Base-by-base conservation (phyloP, 2,113 vertebrate species). In the Ictidomys tridecemlineatus region DNA sequence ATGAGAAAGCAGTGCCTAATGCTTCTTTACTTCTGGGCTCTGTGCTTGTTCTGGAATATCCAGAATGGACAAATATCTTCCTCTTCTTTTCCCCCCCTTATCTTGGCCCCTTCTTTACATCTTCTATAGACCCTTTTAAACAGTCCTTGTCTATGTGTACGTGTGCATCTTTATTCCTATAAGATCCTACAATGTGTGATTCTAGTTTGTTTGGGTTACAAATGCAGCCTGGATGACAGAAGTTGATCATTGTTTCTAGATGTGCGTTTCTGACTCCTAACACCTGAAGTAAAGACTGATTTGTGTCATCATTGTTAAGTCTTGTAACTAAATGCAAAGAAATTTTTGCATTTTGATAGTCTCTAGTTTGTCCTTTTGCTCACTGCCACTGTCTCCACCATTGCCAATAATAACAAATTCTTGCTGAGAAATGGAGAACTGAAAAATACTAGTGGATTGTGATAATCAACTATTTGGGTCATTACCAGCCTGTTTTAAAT, bases 161-260 rank as follows among this genome's bases (percentile, higher is more conserved):
- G 1, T 51, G 12, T 63, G 4, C 20, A 28, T 78, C 11, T 89
- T 37, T 88, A 51, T 67, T 82, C 56, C 26, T 94, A 0, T 67
- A 73, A 53, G 30, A 79, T 67, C 45, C n/a, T 67, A 45, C 6
- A 83, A 24, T 16, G 13, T 83, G 18, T 92, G 24, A 53, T 26
- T 80, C 2, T 84, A n/a, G 63, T 72, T 90, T 85, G 32, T 58
- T 95, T 28, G 9, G 17, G 28, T 85, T 48, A 22, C 30, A 80
- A 53, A 95, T 65, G 32, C 70, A 93, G 65, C 63, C 58, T 67
- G 34, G 17, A 20, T 28, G 58, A 51, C 26, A 58, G 56, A n/a
- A 85, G 77, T 74, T 83, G 74, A 80, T 51, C 17, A 28, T 2
- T 74, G 9, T 94, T 92, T 96, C 72, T 72, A 73, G 69, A 30